Evolutionary conservation across 2,888 invertebrate genomes (phyloP), one percentile per base, ranked within the genome.

Genomic region (Eumerus sabulonum): DNA sequence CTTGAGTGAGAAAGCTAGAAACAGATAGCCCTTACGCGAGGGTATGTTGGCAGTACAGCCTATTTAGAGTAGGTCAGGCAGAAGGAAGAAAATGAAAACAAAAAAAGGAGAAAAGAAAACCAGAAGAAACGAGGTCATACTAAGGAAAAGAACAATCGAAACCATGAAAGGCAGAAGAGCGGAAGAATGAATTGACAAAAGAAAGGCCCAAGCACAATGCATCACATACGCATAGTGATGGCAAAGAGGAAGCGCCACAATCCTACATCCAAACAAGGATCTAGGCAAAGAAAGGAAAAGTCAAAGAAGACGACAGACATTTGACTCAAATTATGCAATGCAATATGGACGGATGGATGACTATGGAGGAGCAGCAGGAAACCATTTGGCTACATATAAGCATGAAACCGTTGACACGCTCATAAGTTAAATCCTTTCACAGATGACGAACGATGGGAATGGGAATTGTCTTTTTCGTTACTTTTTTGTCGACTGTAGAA

Each of bases 91-190:
- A 47, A 3, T 4, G 27, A 27, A 27, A 27, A 27, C 7, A 7
- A 27, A 27, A 27, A 27, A 4, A 27, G 7, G 27, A 27, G 27
- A 54, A 57, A 56, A 14, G 7, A 47, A 47, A n/a, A 11, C 9
- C 27, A 48, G n/a, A n/a, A 27, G 7, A 66, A 73, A 71, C 71
- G 59, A 13, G 76, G 76, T 76, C 76, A 76, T 48, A 76, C 70
- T 63, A 59, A 54, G 59, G 71, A 71, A 64, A 71, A 71, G 76
- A 71, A 71, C 76, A 76, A 76, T 72, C 54, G 56, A 76, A 60
- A 50, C 48, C 50, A 66, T 72, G 76, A 71, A 71, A 57, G 66
- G 40, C 54, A 72, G 27, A 27, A 27, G 27, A 27, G 27, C 27
- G 27, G 27, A 27, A n/a, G n/a, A n/a, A n/a, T n/a, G n/a, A n/a